phyloP scores from a whole-genome alignment of 2,888 invertebrate species.

The Diabrotica balteata region DNA sequence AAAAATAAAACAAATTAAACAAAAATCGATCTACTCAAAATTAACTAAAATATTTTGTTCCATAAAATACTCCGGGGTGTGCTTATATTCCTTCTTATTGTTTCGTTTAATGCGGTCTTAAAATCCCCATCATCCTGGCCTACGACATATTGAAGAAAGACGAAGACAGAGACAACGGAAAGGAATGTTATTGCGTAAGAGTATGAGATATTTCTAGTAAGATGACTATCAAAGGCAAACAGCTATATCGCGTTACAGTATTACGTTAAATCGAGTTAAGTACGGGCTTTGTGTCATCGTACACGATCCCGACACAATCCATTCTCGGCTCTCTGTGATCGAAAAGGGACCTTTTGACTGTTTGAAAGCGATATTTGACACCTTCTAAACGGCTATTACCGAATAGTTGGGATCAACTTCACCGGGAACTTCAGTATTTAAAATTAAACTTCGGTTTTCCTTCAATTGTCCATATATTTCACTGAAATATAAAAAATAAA shows the following conservation, averaged over 20 bases:
- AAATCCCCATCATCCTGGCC: background rate
- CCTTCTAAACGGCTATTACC: conserved; percentile 3
- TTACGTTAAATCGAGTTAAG: conserved; percentile 46
- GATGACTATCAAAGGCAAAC: conserved; percentile 46
- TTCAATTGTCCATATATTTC: too few relatives aligned
- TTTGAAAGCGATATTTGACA: conserved; percentile 24
- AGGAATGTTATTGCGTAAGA: conserved; percentile 32
- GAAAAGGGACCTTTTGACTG: conserved; percentile 30
- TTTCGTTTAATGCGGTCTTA: background rate
- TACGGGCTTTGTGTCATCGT: conserved; percentile 47
- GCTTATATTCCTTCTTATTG: background rate
- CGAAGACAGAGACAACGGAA: conserved; percentile 2
- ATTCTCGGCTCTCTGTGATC: conserved; percentile 32
- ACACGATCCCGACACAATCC: conserved; percentile 33
- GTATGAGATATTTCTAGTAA: conserved; percentile 41
- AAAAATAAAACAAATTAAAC: background rate
- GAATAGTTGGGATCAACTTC: conserved; percentile 5
- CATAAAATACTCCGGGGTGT: background rate
- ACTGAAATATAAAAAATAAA: too few relatives aligned
- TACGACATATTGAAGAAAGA: background rate
- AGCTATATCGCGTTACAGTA: conserved; percentile 47
- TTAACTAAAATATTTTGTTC: background rate
- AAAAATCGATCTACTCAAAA: background rate
- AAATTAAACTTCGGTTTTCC: too few relatives aligned
- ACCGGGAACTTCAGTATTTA: too few relatives aligned